These are phyloP conservation scores for Salvelinus alpinus DNA, from an alignment of 2,113 vertebrate genomes.

Conservation along the genomic window DNA sequence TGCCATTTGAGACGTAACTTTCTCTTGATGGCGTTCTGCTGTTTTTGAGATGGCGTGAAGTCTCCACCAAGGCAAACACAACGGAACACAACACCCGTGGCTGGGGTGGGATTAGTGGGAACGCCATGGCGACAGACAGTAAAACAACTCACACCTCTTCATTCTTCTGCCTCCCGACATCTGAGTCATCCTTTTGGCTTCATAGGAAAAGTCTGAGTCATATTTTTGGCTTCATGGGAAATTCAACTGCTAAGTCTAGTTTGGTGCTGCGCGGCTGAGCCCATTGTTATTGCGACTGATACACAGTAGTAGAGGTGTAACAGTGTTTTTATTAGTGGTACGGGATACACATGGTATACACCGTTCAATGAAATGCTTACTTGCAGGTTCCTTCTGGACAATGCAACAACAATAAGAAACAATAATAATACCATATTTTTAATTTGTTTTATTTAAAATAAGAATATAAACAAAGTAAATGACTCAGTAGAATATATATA, in stretches of 20 bases:
- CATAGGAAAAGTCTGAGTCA: not conserved
- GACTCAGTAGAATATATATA: too few relatives aligned
- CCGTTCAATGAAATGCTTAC: too few relatives aligned
- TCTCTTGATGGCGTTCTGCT: not conserved
- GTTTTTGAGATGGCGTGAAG: not conserved
- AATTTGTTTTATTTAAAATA: too few relatives aligned
- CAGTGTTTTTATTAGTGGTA: too few relatives aligned
- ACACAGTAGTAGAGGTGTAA: too few relatives aligned
- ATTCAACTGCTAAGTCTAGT: not conserved
- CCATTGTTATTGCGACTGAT: too few relatives aligned
- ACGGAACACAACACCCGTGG: not conserved
- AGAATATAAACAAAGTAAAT: too few relatives aligned
- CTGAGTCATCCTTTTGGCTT: not conserved
- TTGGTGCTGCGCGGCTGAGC: not conserved
- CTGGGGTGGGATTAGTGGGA: not conserved
- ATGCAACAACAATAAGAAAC: too few relatives aligned
- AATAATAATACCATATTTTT: too few relatives aligned
- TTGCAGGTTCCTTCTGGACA: too few relatives aligned
- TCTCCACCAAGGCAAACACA: conserved; percentile 2
- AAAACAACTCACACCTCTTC: not conserved
- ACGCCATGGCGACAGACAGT: conserved; percentile 1
- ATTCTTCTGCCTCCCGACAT: not conserved
- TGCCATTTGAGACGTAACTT: not conserved
- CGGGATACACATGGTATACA: too few relatives aligned
- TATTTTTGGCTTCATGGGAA: not conserved